Percentiles rank a stretch among this genome's conserved stretches.
Evolutionary conservation across 1,140 invertebrate species (phyloP).

Genomic region (Leptinotarsa texana): DNA sequence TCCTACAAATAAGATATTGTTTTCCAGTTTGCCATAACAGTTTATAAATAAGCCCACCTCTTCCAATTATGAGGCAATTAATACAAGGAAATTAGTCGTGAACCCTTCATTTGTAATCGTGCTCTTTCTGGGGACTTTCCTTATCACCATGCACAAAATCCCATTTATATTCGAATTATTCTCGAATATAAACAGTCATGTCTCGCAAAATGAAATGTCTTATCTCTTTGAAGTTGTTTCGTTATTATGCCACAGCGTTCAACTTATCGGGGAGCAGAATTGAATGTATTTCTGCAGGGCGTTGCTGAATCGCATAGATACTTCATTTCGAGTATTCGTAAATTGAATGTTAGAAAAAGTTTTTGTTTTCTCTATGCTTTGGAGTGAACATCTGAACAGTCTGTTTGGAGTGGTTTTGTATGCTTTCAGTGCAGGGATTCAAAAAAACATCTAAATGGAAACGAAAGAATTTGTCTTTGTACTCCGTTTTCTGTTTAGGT

Average conservation of each 20-base stretch:
- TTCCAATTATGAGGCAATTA: too few relatives aligned
- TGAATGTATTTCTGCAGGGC: slow-evolving; percentile 27
- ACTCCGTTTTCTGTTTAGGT: neutral
- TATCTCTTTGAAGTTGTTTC: slow-evolving; percentile 35
- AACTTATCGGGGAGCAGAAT: slow-evolving; percentile 35
- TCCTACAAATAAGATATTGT: too few relatives aligned
- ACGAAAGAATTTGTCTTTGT: neutral
- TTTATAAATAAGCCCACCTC: too few relatives aligned
- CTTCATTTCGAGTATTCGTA: slow-evolving; percentile 18
- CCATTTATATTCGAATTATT: slow-evolving; percentile 17
- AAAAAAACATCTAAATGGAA: neutral
- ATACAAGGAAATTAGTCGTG: neutral
- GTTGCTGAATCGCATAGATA: slow-evolving; percentile 24
- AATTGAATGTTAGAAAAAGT: neutral
- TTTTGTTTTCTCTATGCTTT: neutral
- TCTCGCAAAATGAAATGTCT: slow-evolving; percentile 8
- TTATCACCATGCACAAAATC: slow-evolving; percentile 8
- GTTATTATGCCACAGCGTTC: slow-evolving; percentile 27
- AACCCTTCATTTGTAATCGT: neutral
- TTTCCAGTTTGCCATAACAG: too few relatives aligned
- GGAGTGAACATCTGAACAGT: neutral
- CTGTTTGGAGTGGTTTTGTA: neutral
- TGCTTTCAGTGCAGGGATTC: neutral
- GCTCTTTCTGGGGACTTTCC: slow-evolving; percentile 4
- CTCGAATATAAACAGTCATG: slow-evolving; percentile 11